phyloP scores from a whole-genome alignment of 2,888 invertebrate genomes.

The Adineta ricciae region DNA sequence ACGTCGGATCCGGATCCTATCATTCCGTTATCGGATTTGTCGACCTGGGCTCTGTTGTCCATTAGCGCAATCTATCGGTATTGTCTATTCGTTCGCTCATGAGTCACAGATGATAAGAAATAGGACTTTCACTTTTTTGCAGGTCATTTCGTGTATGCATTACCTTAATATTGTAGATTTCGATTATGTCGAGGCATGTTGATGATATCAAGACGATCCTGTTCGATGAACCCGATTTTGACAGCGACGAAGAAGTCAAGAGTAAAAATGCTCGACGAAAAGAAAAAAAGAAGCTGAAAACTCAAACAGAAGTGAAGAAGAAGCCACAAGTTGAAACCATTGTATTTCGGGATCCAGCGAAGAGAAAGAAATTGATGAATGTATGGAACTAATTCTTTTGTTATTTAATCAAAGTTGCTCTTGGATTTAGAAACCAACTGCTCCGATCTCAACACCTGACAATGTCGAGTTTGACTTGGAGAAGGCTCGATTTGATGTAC shows the following conservation, averaged over 20 bases:
- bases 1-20: too few species aligned
- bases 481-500: constrained; percentile 66
- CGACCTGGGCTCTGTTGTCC: too few species aligned
- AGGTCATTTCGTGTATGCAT: not conserved
- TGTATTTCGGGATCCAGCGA: not conserved
- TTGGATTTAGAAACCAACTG: not conserved
- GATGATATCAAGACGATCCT: not conserved
- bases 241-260: not conserved
- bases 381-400: not conserved
- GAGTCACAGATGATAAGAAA: not conserved
- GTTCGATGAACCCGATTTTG: not conserved
- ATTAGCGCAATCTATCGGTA: not conserved
- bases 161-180: not conserved
- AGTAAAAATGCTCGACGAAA: not conserved
- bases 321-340: not conserved
- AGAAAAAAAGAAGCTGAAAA: not conserved
- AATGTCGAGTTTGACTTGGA: constrained; percentile 59
- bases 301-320: not conserved
- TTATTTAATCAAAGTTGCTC: not conserved
- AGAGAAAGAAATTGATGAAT: not conserved
- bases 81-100: not conserved
- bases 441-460: not conserved
- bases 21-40: too few species aligned
- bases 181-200: not conserved
- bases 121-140: not conserved